These are phyloP conservation scores for Eupithecia pulchellata DNA, from an alignment of 2,888 invertebrate genomes.

Conservation along the genomic window DNA sequence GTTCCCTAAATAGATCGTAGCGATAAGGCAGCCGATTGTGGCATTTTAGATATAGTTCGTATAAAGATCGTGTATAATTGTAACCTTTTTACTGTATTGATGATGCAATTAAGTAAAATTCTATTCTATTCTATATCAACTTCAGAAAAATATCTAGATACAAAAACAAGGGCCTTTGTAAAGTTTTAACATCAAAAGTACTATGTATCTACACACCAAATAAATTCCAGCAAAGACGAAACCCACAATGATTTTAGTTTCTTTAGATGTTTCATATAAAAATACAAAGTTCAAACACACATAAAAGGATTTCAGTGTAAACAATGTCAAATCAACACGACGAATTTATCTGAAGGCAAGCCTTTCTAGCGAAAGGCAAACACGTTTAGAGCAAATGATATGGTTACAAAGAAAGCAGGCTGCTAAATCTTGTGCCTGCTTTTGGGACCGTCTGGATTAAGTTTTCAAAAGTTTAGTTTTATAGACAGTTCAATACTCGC, in stretches of 20 bases:
- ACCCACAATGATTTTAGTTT: slow-evolving; percentile 27
- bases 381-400: slow-evolving; percentile 64
- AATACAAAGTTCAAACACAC: slow-evolving; percentile 61
- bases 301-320: slow-evolving; percentile 75
- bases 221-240: not conserved
- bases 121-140: no score
- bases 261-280: slow-evolving; percentile 44
- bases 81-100: no score
- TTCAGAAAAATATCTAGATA: not conserved
- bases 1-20: no score
- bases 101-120: no score
- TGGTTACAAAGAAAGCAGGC: slow-evolving; percentile 8
- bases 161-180: not conserved
- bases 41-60: no score
- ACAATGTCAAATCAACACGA: slow-evolving; percentile 79
- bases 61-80: no score
- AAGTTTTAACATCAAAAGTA: not conserved
- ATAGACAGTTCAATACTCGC: not conserved
- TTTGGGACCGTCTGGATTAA: not conserved
- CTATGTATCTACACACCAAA: not conserved
- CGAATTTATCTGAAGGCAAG: slow-evolving; percentile 77
- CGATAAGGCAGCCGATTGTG: no score
- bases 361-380: slow-evolving; percentile 74
- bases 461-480: not conserved
- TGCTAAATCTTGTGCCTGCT: not conserved